Conservation (phyloP, 1,140 invertebrate species). For the Chrysomallon squamiferum region DNA sequence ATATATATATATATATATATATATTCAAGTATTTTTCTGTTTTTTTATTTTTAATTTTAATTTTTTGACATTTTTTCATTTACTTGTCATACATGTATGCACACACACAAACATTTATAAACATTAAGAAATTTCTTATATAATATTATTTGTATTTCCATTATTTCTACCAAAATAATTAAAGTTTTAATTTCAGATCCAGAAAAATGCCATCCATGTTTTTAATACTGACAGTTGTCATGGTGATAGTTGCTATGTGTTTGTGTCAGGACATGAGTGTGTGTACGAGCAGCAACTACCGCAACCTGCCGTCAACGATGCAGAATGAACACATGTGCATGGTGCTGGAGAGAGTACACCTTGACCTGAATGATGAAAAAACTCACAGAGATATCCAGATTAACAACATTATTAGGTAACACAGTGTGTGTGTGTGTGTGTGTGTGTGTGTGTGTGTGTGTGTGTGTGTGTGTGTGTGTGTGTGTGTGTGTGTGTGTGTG, state of each 20-base stretch:
- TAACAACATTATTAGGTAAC: constrained; percentile 32
- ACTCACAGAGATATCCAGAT: constrained; percentile 20
- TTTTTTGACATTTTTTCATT: too few species aligned
- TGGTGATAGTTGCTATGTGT: not conserved
- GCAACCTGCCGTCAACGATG: constrained; percentile 23
- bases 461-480: too few species aligned
- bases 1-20: too few species aligned
- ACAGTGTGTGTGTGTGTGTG: not conserved
- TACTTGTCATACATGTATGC: too few species aligned
- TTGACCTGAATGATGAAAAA: constrained; percentile 26
- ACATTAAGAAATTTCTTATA: too few species aligned
- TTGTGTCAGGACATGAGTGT: constrained; percentile 12
- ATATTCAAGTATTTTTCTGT: too few species aligned
- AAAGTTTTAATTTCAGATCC: too few species aligned
- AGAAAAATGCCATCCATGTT: not conserved
- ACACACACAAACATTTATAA: too few species aligned
- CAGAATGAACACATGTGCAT: constrained; percentile 52
- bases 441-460: not conserved
- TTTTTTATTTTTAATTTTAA: too few species aligned
- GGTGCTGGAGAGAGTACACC: constrained; percentile 38
- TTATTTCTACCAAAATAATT: too few species aligned
- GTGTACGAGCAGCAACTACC: constrained; percentile 33
- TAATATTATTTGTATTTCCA: too few species aligned
- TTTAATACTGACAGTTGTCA: not conserved
- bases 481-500: not conserved